phyloP scores from a whole-genome alignment of 2,113 vertebrate genomes.

The Phoenicopterus ruber region DNA sequence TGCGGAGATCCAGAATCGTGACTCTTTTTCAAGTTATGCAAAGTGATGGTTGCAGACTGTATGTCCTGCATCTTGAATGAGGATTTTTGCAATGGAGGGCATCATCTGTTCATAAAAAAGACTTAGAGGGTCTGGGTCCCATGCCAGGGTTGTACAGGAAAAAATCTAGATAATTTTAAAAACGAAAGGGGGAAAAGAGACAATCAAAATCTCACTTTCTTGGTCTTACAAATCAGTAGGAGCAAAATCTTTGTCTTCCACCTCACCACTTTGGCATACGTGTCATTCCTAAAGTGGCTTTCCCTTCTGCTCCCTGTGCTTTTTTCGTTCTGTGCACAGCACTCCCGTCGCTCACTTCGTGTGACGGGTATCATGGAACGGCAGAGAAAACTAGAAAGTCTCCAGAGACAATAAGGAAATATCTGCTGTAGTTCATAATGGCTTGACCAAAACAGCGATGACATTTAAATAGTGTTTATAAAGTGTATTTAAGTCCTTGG shows the following conservation, averaged over 20 bases:
- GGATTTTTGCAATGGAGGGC: neutral
- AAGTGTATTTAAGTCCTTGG: neutral
- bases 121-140: neutral
- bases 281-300: neutral
- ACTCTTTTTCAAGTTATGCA: neutral
- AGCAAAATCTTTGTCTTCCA: neutral
- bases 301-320: neutral
- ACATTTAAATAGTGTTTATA: slow-evolving; percentile 8
- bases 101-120: neutral
- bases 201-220: neutral
- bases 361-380: neutral
- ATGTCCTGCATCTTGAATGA: neutral
- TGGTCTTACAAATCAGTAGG: neutral
- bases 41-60: neutral
- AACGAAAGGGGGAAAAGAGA: neutral
- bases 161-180: neutral
- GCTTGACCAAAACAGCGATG: neutral
- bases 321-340: neutral
- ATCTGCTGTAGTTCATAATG: neutral
- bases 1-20: neutral
- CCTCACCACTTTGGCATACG: neutral
- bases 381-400: neutral
- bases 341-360: neutral
- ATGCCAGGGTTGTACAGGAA: neutral
- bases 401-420: neutral